A percentile compares a stretch with the other conserved stretches of the same genome.
Conservation (phyloP, 2,888 invertebrate species). For the Limnephilus marmoratus region DNA sequence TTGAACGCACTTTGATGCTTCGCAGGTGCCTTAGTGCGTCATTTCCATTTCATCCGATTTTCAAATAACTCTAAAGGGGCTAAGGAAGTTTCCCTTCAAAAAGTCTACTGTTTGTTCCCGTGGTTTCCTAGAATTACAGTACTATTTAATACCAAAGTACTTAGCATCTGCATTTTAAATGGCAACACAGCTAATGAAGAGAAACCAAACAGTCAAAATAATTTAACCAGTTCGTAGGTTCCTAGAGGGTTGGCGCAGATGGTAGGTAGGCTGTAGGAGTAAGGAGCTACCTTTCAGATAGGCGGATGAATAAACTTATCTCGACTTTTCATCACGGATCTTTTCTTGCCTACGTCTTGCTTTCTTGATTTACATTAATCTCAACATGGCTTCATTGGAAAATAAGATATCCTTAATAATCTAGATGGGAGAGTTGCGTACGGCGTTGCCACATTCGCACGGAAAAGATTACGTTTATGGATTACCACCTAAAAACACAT, state of each 20-base stretch:
- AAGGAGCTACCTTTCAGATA: neutral
- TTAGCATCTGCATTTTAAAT: neutral
- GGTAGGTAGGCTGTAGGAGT: neutral
- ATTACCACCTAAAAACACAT: neutral
- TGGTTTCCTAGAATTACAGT: no score
- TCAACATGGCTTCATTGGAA: conserved; percentile 53
- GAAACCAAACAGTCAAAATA: neutral
- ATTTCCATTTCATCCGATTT: no score
- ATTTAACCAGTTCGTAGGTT: neutral
- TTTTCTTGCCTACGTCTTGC: conserved; percentile 49
- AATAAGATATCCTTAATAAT: conserved; percentile 26
- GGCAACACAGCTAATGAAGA: neutral
- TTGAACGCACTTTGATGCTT: no score
- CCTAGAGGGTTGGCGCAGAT: conserved; percentile 8
- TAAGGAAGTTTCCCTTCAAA: no score
- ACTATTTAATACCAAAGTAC: no score
- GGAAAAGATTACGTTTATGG: neutral
- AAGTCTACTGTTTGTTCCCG: no score
- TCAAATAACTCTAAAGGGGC: no score
- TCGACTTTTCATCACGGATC: conserved; percentile 53
- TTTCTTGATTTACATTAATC: conserved; percentile 60
- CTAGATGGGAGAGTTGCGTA: neutral
- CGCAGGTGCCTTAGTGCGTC: no score
- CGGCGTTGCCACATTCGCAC: neutral
- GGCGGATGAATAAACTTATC: conserved; percentile 57